Conservation (phyloP, 2,888 invertebrate species). For the Teleiodes luculella region DNA sequence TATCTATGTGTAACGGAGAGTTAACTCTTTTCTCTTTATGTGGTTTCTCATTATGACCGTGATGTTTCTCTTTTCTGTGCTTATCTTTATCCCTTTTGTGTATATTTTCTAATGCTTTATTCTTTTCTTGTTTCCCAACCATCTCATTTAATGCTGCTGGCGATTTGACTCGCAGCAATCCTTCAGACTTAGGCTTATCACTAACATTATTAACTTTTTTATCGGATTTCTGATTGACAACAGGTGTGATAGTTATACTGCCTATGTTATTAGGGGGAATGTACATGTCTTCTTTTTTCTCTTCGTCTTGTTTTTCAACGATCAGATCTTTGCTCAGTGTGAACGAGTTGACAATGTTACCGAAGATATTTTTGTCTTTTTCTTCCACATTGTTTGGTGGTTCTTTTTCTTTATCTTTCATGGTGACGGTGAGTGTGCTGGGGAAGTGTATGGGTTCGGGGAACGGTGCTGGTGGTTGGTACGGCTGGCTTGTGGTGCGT, state of each 20-base stretch:
- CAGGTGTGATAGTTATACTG: slow-evolving; percentile 70
- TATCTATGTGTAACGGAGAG: slow-evolving; percentile 57
- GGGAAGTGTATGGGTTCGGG: slow-evolving; percentile 64
- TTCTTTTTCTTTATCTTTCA: slow-evolving; percentile 38
- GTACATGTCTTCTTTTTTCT: slow-evolving; percentile 55
- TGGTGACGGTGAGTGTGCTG: slow-evolving; percentile 67
- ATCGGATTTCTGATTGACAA: slow-evolving; percentile 41
- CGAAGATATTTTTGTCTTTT: slow-evolving; percentile 38
- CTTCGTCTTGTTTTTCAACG: slow-evolving; percentile 50
- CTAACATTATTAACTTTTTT: slow-evolving; percentile 33
- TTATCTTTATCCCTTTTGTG: slow-evolving; percentile 43
- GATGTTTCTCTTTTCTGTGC: slow-evolving; percentile 39
- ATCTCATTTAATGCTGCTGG: slow-evolving; percentile 69
- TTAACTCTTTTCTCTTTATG: slow-evolving; percentile 44
- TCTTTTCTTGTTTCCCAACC: slow-evolving; percentile 44
- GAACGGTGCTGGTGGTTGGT: slow-evolving; percentile 29
- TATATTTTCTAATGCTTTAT: slow-evolving; percentile 28
- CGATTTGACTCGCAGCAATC: slow-evolving; percentile 63
- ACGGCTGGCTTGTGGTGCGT: slow-evolving; percentile 36
- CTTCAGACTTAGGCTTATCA: slow-evolving; percentile 41
- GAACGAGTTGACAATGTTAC: slow-evolving; percentile 47
- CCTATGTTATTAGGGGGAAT: slow-evolving; percentile 65
- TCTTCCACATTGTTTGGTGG: slow-evolving; percentile 32
- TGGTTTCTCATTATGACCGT: background rate
- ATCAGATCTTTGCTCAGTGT: slow-evolving; percentile 49